Base-by-base conservation (phyloP, 1,140 invertebrate genomes). In the Drosophila pectinifera region DNA sequence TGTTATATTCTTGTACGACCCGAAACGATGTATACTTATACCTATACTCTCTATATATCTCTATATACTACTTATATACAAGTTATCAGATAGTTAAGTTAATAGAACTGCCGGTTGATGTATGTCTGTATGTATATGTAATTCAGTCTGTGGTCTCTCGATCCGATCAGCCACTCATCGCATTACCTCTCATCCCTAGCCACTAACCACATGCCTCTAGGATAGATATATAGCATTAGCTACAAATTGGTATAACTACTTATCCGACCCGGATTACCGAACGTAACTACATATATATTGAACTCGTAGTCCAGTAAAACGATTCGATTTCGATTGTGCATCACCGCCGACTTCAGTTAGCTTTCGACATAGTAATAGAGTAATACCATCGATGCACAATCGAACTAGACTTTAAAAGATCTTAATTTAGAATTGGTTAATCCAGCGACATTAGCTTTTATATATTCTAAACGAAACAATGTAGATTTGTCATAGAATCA, bases 31-130 rank as follows among this genome's bases (percentile, higher is more conserved):
- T 48, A 63, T 39, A 26, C 46, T 31, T 8, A 3, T 34, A 43
- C 46, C 45, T 53, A 49, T 18, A 68, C 38, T 72, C 22, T 42
- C 34, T 42, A 58, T 51, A 58, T 63, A 64, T 53, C 28, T 49
- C 36, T 51, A 26, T 38, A 43, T 69, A 55, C 28, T 59, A 78
- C 39, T 43, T 36, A 36, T 41, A 48, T 55, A 72, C 31, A 36
- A 53, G 49, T 53, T 53, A 28, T 28, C 49, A 36, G 56, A 28
- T 56, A 81, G 48, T 43, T 36, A 80, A 78, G 42, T 70, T 69
- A 70, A 56, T 70, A 70, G 67, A 70, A 70, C 64, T 78, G 64
- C 57, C 69, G 34, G 48, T 76, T 64, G 73, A 70, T 58, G 28
- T 77, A 77, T 62, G 46, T 58, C 41, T 76, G 74, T 69, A 77